These are phyloP conservation scores for Atherix ibis DNA, from an alignment of 2,888 invertebrate species.

Conservation along the genomic window DNA sequence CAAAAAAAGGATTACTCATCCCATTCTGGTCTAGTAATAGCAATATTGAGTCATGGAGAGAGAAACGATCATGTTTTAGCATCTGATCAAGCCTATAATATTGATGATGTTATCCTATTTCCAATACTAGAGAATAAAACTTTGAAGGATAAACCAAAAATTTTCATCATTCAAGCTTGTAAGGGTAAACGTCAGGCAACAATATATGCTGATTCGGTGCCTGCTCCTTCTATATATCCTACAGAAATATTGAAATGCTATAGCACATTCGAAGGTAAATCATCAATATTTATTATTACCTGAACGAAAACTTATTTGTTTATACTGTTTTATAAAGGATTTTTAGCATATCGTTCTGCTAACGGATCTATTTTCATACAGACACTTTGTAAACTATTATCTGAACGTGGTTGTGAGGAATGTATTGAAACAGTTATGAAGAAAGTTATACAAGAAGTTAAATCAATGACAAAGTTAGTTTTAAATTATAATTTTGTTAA, in stretches of 20 bases:
- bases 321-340: constrained; percentile 15
- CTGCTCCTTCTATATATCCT: constrained; percentile 15
- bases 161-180: constrained; percentile 30
- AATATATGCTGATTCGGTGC: constrained; percentile 2
- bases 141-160: constrained; percentile 24
- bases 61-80: constrained; percentile 23
- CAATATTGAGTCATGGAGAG: constrained; percentile 26
- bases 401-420: constrained; percentile 15
- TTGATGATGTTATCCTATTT: constrained; percentile 24
- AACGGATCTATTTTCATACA: constrained; percentile 27
- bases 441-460: constrained; percentile 17
- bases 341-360: constrained; percentile 25
- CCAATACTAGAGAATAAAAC: constrained; percentile 25
- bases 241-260: constrained; percentile 28
- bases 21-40: constrained; percentile 24
- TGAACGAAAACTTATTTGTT: background rate
- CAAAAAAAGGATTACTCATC: constrained; percentile 20
- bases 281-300: background rate
- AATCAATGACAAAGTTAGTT: constrained; percentile 15
- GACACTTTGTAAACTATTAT: constrained; percentile 21
- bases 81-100: constrained; percentile 21
- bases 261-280: constrained; percentile 27
- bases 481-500: background rate
- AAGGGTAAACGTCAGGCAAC: constrained; percentile 17
- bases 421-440: constrained; percentile 26